Conservation (phyloP, 2,113 vertebrate species). For the Glaucomys volans region DNA sequence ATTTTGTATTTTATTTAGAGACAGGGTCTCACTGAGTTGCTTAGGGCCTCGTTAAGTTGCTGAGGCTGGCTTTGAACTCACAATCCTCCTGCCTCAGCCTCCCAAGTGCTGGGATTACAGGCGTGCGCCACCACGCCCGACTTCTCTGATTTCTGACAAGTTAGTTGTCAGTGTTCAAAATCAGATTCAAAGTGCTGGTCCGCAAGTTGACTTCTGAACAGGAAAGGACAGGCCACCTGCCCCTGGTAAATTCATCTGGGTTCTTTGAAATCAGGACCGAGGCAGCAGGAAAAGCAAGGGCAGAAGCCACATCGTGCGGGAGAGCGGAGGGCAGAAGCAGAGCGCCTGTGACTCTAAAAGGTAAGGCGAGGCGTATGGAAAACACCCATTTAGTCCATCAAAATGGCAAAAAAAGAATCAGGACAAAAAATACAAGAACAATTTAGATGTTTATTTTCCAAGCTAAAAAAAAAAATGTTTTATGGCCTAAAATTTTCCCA, state of each 20-base stretch:
- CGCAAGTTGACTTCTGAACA: constrained; percentile 54
- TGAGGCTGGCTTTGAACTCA: too few species aligned
- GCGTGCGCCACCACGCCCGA: too few species aligned
- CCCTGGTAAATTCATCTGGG: neutral
- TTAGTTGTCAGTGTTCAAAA: neutral
- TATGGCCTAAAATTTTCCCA: constrained; percentile 79
- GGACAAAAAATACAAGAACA: constrained; percentile 62
- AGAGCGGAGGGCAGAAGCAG: neutral
- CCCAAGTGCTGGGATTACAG: too few species aligned
- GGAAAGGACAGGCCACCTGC: constrained; percentile 21
- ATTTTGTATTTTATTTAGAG: too few species aligned
- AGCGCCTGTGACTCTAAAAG: neutral
- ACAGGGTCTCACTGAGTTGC: too few species aligned
- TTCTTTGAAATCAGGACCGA: neutral
- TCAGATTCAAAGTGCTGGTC: neutral
- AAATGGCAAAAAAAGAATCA: constrained; percentile 6
- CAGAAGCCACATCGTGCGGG: neutral
- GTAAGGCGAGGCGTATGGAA: neutral
- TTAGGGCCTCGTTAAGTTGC: too few species aligned
- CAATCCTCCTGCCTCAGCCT: too few species aligned
- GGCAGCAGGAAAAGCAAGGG: neutral
- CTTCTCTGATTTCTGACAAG: constrained; percentile 58
- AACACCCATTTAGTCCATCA: neutral
- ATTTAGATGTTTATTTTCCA: constrained; percentile 85
- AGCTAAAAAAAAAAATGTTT: constrained; percentile 59